These are phyloP conservation scores for Ptilorrhoa leucosticta DNA, from an alignment of 2,113 vertebrate genomes.

Conservation along the genomic window DNA sequence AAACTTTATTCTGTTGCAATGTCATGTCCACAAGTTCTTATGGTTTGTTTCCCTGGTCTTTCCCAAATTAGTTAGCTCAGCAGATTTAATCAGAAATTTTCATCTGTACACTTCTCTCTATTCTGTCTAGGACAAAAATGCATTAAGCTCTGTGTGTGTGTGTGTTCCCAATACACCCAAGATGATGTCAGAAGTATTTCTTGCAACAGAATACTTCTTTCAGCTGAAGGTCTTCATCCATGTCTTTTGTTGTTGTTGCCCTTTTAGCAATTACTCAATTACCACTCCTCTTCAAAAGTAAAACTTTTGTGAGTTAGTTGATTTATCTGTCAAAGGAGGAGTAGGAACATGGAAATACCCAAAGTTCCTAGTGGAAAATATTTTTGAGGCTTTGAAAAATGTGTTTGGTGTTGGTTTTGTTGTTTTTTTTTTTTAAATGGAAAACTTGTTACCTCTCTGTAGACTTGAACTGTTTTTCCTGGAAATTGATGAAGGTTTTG, in stretches of 20 bases:
- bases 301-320: not conserved
- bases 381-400: not conserved
- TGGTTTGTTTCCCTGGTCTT: not conserved
- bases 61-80: not conserved
- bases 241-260: not conserved
- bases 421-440: fast-evolving
- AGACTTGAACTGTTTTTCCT: conserved; percentile 8
- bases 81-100: not conserved
- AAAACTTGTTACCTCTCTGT: not conserved
- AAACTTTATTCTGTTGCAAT: not conserved
- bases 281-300: not conserved
- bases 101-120: not conserved
- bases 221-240: not conserved
- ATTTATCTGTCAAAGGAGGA: not conserved
- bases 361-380: not conserved
- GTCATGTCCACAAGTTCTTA: not conserved
- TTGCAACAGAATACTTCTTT: not conserved
- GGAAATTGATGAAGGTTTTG: conserved; percentile 13
- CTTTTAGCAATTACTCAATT: not conserved
- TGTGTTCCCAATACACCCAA: not conserved
- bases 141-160: too few relatives aligned
- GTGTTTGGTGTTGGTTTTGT: not conserved
- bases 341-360: not conserved
- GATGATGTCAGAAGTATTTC: not conserved
- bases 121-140: not conserved